Base-by-base conservation (phyloP, 1,140 invertebrate genomes). In the Stenopsyche tienmushanensis region DNA sequence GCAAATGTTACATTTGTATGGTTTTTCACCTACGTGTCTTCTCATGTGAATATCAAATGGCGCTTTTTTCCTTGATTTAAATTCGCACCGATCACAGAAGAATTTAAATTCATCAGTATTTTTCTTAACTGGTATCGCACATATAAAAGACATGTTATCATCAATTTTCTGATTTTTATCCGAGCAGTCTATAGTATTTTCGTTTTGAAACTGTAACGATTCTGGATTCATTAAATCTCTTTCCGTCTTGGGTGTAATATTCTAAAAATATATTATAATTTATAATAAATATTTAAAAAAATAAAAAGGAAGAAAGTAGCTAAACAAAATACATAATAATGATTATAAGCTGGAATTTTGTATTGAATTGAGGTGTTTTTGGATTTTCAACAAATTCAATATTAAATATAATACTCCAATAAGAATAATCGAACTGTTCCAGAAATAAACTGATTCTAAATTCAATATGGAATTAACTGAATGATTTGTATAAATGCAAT, bases 41-140 rank as follows among this genome's bases (percentile, higher is more conserved):
- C 67, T 58, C 21, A 62, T 2, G 20, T 69, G 67, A 8, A 69
- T 69, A 15, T 69, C 67, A 24, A 69, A 69, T n/a, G 67, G 47
- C 7, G 60, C 41, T 17, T 47, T 52, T 26, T 65, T 65, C 18
- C 34, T 45, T 9, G 49, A 69, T 24, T 57, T 64, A 23, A 69
- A 69, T 15, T 69, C 57, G 23, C 67, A 69, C 13, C 44, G 52
- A 15, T 69, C 67, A 26, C 67, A 69, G 25, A 55, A 69, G 21
- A 62, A 69, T 41, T 55, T 69, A 24, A 45, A 69, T 13, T 64
- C 67, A 0, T 34, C 23, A 0, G 29, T 49, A 8, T 10, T 24
- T 18, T 62, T 65, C 10, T 41, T n/a, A n/a, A 50, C 24, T 3
- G 66, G 53, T 3, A 25, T 13, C 3, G 53, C 18, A 15, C 34